Base-by-base conservation (phyloP, 2,113 vertebrate genomes). In the Hyperopisus bebe region DNA sequence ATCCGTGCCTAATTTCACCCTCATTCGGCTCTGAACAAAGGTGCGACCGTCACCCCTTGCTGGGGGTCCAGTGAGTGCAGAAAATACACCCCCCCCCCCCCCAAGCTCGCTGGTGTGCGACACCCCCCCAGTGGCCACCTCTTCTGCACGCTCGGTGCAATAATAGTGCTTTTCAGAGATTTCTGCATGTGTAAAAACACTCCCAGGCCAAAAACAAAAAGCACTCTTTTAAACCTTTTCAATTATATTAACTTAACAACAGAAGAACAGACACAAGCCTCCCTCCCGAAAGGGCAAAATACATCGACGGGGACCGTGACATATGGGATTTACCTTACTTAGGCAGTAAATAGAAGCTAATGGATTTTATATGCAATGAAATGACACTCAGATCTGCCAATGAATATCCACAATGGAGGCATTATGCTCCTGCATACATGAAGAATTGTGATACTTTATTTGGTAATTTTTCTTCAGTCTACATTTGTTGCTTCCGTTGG, bases 251-350 rank as follows among this genome's bases (percentile, higher is more conserved):
- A 80, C 35, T 80, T 80, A 80, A 80, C 74, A 80, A 80, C 74
- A 80, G 74, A 80, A 80, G 15, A 80, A 3, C 11, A 42, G 74
- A 42, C 15, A 80, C 35, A 42, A 70, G n/a, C 9, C 9, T 80
- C 31, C 35, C 6, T 80, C 31, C 31, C 13, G 2, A 80, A 80
- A 80, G 35, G 35, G 11, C 31, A 44, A 89, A 80, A 35, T 24
- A 48, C 55, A 21, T 92, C 94, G 92, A 92, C 21, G 24, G 27
- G 21, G 44, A 85, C 35, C 35, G 35, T 80, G 62, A 39, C 35
- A 80, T 80, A 80, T 42, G 74, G 62, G 62, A 70, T 70, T 70
- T 70, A 70, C 62, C 62, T 31, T 31, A 31, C 62, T 70, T 70
- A 70, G 62, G 62, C 62, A 31, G 62, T 80, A 80, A 39, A 80